Evolutionary conservation across 2,888 invertebrate species (phyloP), one percentile per base, ranked within the genome.

Genomic region (Prenolepis imparis): DNA sequence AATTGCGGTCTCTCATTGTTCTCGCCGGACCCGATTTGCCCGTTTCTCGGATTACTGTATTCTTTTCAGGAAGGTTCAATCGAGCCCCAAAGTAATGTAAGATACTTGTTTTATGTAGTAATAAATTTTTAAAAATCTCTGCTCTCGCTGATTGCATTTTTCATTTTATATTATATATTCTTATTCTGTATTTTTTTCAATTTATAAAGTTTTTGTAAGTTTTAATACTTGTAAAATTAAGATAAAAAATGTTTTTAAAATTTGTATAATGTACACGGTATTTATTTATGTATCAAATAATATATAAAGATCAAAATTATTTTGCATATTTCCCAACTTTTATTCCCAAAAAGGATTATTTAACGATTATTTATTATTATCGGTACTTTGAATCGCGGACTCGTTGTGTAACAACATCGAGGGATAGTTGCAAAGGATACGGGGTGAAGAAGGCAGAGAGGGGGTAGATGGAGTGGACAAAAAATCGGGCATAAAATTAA

Each of bases 401-500:
- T 72, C 39, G 52, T 80, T 24, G 24, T 57, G 41, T 59, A 72
- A 72, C 55, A 82, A 77, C 24, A 57, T 77, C 63, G n/a, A 74
- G 55, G 28, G 63, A 28, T 21, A n/a, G 15, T 4, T 44, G 75
- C 36, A n/a, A 41, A 63, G 39, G 9, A 39, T 39, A 41, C 15
- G 9, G 32, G 44, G 32, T 36, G 36, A 66, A 8, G 81, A 24
- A 59, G 68, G 44, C 52, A n/a, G 44, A 73, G 82, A 75, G 86
- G 84, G 80, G 82, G 86, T 85, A 87, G 80, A 84, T 89, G 89
- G 90, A 90, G 89, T 89, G 92, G 90, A 78, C 70, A 74, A 90
- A 93, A 93, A 93, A 90, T 91, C 91, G 90, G 91, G 92, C 93
- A 94, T 94, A 93, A 93, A 93, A 94, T 94, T 94, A 94, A 93